phyloP scores from a whole-genome alignment of 2,113 vertebrate species.

The Canis aureus region DNA sequence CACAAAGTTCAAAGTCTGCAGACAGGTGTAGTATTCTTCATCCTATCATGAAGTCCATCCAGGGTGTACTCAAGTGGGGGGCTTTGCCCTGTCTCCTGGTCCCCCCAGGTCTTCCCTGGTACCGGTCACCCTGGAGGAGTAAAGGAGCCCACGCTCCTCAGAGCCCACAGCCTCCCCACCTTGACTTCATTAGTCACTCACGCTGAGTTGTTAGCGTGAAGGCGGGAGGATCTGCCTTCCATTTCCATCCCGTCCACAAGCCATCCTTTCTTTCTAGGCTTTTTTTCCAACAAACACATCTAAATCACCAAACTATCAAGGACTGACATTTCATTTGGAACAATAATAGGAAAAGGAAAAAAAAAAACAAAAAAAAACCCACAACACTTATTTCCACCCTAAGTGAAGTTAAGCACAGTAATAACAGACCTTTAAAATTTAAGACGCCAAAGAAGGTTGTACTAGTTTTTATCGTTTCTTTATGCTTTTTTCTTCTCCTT shows the following conservation, averaged over 20 bases:
- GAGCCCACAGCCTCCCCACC: not conserved
- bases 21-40: constrained; percentile 92
- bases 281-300: constrained; percentile 56
- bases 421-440: constrained; percentile 56
- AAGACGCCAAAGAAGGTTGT: constrained; percentile 46
- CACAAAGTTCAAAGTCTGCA: constrained; percentile 96
- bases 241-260: not conserved
- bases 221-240: constrained; percentile 41
- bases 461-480: constrained; percentile 34
- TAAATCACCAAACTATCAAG: constrained; percentile 62
- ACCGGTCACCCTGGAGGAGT: not conserved
- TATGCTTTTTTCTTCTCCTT: not conserved
- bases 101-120: not conserved
- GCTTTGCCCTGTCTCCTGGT: too few species aligned
- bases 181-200: not conserved
- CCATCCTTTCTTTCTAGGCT: constrained; percentile 40
- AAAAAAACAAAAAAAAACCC: not conserved
- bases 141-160: not conserved
- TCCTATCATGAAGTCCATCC: not conserved
- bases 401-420: constrained; percentile 30
- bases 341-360: not conserved
- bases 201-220: not conserved
- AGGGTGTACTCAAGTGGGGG: not conserved
- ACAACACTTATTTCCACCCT: not conserved
- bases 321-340: constrained; percentile 69